Base-by-base conservation (phyloP, 2,888 invertebrate genomes). In the Callimorpha dominula region DNA sequence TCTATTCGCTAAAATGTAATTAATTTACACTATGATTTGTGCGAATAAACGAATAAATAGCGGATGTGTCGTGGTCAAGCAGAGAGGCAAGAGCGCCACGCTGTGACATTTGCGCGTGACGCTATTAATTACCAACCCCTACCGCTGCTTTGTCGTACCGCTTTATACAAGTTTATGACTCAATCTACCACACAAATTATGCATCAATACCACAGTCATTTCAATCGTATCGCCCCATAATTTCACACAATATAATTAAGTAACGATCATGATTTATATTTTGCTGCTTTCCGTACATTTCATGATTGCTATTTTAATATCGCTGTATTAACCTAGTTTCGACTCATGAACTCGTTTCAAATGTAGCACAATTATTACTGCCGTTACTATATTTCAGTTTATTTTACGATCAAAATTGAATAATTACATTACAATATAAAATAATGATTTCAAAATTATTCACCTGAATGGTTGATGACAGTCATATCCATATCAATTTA, bases 41-140 rank as follows among this genome's bases (percentile, higher is more conserved):
- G 54, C 49, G 12, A 52, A 71, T 57, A 62, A 68, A n/a, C 42
- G 64, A 64, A 46, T 72, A 54, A 71, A 69, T 69, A 69, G 43
- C n/a, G 49, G 67, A 42, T n/a, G 17, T 42, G 46, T 49, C 15
- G 71, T 15, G 15, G n/a, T n/a, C 60, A 42, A 20, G 14, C n/a
- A n/a, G n/a, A n/a, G n/a, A n/a, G 20, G 60, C 50, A 14, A 4
- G 15, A 9, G 31, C 31, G 15, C 20, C 42, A 52, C 15, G 31
- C 31, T 20, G 20, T 31, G 54, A 15, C 31, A n/a, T 43, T 20
- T 31, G 31, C 15, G 15, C 65, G 43, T 14, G 5, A 54, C 52
- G 65, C 17, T 5, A n/a, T 54, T 54, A 4, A 8, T 54, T 54
- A n/a, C 54, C n/a, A n/a, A n/a, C 54, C 17, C 9, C 54, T 54